A percentile compares a stretch with the other conserved stretches of the same genome.
These are phyloP conservation scores for Apotomis betuletana DNA, from an alignment of 2,888 invertebrate species.

Conservation along the genomic window DNA sequence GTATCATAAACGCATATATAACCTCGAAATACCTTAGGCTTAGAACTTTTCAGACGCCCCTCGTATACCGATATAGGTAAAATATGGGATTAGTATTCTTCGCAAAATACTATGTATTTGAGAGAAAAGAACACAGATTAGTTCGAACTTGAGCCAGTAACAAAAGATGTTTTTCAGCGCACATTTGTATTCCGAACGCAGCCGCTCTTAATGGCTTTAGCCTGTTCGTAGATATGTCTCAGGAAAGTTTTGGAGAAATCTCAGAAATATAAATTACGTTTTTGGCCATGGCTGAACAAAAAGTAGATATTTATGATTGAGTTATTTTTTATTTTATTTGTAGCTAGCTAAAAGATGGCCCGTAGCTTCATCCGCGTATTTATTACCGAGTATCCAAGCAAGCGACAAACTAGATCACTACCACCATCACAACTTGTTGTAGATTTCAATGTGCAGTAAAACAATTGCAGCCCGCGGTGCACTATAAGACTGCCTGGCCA, in stretches of 20 bases:
- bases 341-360: too few species aligned
- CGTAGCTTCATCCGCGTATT: too few species aligned
- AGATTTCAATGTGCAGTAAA: too few species aligned
- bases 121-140: constrained; percentile 9
- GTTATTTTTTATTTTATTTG: not conserved
- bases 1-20: too few species aligned
- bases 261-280: constrained; percentile 11
- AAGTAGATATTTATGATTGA: not conserved
- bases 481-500: too few species aligned
- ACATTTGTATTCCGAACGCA: constrained; percentile 24
- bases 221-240: constrained; percentile 21
- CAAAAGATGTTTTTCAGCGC: constrained; percentile 23
- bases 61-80: not conserved
- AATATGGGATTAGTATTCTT: not conserved
- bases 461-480: too few species aligned
- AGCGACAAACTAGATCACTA: too few species aligned
- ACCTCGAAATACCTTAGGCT: too few species aligned
- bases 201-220: constrained; percentile 26
- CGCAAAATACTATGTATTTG: not conserved
- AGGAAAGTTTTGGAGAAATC: constrained; percentile 19
- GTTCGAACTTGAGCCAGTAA: not conserved
- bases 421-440: too few species aligned
- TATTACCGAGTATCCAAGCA: too few species aligned
- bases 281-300: constrained; percentile 1
- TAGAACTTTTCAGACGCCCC: too few species aligned